phyloP scores from a whole-genome alignment of 2,888 invertebrate species.

The Protonemura montana region DNA sequence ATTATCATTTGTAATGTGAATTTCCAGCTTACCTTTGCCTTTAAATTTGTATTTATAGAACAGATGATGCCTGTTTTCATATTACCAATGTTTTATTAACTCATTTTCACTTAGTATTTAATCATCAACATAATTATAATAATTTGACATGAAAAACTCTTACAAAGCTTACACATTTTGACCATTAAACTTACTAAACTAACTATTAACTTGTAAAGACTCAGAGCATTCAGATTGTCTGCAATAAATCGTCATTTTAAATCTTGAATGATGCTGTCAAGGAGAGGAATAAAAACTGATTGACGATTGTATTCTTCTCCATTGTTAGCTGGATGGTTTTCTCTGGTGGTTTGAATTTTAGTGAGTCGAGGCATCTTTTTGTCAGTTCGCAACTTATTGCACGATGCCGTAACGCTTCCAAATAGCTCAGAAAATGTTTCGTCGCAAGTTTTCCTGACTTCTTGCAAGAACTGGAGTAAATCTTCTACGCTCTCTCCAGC shows the following conservation, averaged over 20 bases:
- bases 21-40: neutral
- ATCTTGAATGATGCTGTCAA: conserved; percentile 36
- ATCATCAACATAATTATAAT: no score
- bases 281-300: conserved; percentile 31
- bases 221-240: neutral
- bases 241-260: conserved; percentile 36
- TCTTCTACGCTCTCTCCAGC: neutral
- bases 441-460: neutral
- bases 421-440: conserved; percentile 17
- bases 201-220: neutral
- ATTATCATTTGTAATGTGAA: neutral
- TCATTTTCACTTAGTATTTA: no score
- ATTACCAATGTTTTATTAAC: no score
- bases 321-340: conserved; percentile 31
- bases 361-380: conserved; percentile 27
- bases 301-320: conserved; percentile 31
- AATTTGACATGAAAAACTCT: no score
- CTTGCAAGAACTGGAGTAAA: neutral
- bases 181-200: no score
- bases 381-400: conserved; percentile 25
- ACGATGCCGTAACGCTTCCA: neutral
- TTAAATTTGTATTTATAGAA: no score
- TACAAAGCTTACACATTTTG: no score
- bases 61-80: no score
- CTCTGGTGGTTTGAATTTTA: conserved; percentile 33